Conservation (phyloP, 2,113 vertebrate genomes). For the Strix uralensis region DNA sequence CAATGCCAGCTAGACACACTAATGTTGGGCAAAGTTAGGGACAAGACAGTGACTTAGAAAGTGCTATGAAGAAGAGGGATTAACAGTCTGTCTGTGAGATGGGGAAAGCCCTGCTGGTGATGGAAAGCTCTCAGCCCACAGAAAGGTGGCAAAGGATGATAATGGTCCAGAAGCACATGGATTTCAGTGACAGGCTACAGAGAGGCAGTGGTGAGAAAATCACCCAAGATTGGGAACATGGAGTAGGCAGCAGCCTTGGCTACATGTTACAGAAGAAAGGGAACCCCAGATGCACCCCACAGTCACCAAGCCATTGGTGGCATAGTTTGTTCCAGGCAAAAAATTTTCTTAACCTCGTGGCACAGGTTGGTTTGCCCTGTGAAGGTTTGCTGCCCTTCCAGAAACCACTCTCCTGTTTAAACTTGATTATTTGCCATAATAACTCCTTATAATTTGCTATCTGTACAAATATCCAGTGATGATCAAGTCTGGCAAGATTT, state of each 20-base stretch:
- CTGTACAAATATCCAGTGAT: background rate
- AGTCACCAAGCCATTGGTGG: background rate
- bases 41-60: constrained; percentile 23
- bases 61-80: background rate
- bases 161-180: background rate
- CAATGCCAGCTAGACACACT: constrained; percentile 33
- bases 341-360: background rate
- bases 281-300: background rate
- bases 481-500: constrained; percentile 9
- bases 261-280: background rate
- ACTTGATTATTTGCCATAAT: background rate
- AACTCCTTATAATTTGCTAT: background rate
- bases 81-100: background rate
- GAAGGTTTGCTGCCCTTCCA: background rate
- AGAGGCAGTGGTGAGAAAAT: background rate
- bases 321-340: background rate
- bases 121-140: background rate
- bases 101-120: background rate
- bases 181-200: background rate
- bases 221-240: background rate
- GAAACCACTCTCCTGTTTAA: background rate
- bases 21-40: constrained; percentile 36
- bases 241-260: background rate
- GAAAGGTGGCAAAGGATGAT: background rate
- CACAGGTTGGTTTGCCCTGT: background rate